A percentile compares a stretch with the other conserved stretches of the same genome.
phyloP scores from a whole-genome alignment of 35 echinoderm and acorn worm genomes.

The Ophiothrix spiculata region DNA sequence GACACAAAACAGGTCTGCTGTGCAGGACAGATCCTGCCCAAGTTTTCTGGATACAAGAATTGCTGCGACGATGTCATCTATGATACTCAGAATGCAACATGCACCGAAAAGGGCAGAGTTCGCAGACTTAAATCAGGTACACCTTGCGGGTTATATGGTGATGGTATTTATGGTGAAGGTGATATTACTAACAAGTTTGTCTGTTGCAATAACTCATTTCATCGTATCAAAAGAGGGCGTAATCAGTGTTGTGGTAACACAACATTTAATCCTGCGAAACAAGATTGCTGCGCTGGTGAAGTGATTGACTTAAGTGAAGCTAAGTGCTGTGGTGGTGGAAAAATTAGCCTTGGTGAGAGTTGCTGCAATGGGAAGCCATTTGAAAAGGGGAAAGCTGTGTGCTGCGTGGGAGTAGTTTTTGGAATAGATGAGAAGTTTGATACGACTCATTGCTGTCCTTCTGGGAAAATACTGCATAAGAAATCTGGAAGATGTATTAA shows the following conservation, averaged over 20 bases:
- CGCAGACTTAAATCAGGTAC: background rate
- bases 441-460: background rate
- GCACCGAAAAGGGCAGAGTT: background rate
- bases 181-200: background rate
- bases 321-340: background rate
- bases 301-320: background rate
- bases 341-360: background rate
- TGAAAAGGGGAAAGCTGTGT: background rate
- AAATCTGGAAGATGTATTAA: background rate
- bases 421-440: background rate
- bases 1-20: background rate
- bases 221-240: background rate
- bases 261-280: background rate
- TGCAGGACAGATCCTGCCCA: background rate
- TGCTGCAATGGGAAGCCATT: background rate
- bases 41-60: background rate
- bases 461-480: background rate
- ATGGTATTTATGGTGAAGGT: background rate
- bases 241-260: conserved; percentile 14
- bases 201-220: background rate
- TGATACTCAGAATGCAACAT: background rate
- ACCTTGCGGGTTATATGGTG: no score
- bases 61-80: background rate
- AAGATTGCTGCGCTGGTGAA: conserved; percentile 10
- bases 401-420: background rate